These are phyloP conservation scores for Oligia strigilis DNA, from an alignment of 2,888 invertebrate species.

Conservation along the genomic window DNA sequence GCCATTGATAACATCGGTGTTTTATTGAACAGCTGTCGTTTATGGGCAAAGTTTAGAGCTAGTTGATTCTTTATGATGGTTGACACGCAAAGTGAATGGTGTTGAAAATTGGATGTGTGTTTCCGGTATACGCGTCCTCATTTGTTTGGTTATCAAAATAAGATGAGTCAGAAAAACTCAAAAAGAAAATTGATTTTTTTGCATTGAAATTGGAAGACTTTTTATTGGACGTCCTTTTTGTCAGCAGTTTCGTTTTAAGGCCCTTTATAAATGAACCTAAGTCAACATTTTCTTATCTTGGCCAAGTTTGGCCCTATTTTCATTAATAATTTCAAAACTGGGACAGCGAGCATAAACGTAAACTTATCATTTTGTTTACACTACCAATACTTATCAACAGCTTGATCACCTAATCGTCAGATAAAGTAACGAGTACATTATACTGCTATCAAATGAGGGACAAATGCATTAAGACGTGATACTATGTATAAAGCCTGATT, in stretches of 20 bases:
- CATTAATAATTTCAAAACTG: conserved; percentile 55
- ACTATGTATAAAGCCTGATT: conserved; percentile 44
- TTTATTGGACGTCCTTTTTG: conserved; percentile 8
- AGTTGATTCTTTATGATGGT: background rate
- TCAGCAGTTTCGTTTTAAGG: conserved; percentile 1
- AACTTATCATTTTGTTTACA: conserved; percentile 54
- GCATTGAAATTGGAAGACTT: conserved; percentile 3
- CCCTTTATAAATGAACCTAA: conserved; percentile 31
- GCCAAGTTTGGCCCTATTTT: conserved; percentile 21
- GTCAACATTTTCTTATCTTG: conserved; percentile 50
- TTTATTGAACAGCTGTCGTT: conserved; percentile 56
- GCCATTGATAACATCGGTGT: conserved; percentile 51
- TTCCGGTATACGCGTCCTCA: background rate
- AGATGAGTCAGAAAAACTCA: background rate
- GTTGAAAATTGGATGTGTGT: background rate
- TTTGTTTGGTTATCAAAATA: conserved; percentile 3
- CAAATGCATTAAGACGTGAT: conserved; percentile 45
- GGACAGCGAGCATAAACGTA: conserved; percentile 35
- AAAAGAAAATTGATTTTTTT: conserved; percentile 1
- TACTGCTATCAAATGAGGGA: conserved; percentile 40
- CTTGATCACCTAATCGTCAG: conserved; percentile 44
- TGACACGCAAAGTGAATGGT: background rate
- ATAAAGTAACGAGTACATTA: conserved; percentile 33
- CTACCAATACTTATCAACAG: conserved; percentile 55
- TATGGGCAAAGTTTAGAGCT: conserved; percentile 29